Evolutionary conservation across 2,888 invertebrate genomes (phyloP), one percentile per base, ranked within the genome.

Genomic region (Chrysolina oricalcia): DNA sequence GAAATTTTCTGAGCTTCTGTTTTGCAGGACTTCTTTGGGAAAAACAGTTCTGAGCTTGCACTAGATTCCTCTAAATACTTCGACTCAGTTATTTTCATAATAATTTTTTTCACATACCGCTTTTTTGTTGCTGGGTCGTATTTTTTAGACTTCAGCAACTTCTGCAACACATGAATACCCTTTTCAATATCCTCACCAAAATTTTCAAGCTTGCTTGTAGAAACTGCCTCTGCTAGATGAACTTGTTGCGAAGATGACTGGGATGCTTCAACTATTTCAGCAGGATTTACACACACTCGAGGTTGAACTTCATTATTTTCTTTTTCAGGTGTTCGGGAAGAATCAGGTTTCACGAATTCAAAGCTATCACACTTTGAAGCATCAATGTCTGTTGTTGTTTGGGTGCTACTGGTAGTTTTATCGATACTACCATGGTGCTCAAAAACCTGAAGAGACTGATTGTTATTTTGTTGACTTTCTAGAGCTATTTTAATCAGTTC

Each of bases 91-190:
- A 94, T 88, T 84, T 92, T 91, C 77, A 91, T 90, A 0, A 94
- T 91, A 69, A 94, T 90, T 84, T 92, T 92, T 83, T 92, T 92
- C 17, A 94, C 90, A 63, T 94, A 90, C 81, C 91, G 90, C 80
- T 92, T 92, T 86, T 93, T 93, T 5, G 92, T 89, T 46, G 90
- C 87, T 17, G 90, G 87, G 85, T 93, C 91, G 79, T 92, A 91
- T 80, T 91, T 91, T 78, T 91, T 91, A 40, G 91, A 90, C 77
- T 91, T 90, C 17, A 93, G 87, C 50, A 93, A 89, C 70, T 89
- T 90, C 83, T 91, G 91, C 3, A 94, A 84, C 63, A 93, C 85
- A 68, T 91, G 89, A 40, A 94, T 90, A 78, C 92, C 91, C 79
- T 91, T 91, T 82, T 93, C 92, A 75, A 94, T 87, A 83, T 94